These are phyloP conservation scores for Ochotona curzoniae DNA, from an alignment of 2,113 vertebrate species.

Conservation along the genomic window DNA sequence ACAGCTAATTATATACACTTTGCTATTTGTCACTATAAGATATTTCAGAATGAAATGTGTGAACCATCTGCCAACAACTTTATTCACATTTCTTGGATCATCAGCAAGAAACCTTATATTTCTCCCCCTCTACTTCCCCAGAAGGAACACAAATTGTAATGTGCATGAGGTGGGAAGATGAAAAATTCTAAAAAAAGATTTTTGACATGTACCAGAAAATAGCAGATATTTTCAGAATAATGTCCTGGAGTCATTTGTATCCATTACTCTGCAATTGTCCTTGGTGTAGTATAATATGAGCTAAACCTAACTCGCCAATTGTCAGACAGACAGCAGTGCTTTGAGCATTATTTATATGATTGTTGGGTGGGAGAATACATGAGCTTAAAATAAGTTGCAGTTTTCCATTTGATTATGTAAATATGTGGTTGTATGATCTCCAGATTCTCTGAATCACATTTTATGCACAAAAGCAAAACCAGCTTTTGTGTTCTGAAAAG, in stretches of 20 bases:
- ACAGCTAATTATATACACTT: constrained; percentile 85
- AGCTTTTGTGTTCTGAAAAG: constrained; percentile 71
- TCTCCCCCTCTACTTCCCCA: background rate
- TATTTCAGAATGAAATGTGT: constrained; percentile 86
- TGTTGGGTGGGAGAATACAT: constrained; percentile 17
- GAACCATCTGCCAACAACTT: constrained; percentile 85
- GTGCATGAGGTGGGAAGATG: constrained; percentile 55
- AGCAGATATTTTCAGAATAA: constrained; percentile 68
- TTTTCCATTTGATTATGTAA: constrained; percentile 76
- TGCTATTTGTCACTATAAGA: constrained; percentile 86
- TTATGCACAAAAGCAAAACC: constrained; percentile 65
- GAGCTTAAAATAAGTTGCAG: constrained; percentile 68
- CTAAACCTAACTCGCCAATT: constrained; percentile 43
- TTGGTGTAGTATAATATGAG: constrained; percentile 55
- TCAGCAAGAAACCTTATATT: constrained; percentile 69
- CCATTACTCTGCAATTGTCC: constrained; percentile 60
- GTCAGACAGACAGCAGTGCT: constrained; percentile 47
- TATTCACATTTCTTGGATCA: constrained; percentile 84
- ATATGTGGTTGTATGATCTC: constrained; percentile 67
- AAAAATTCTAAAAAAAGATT: constrained; percentile 77
- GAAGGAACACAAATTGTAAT: constrained; percentile 66
- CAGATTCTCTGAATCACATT: constrained; percentile 51
- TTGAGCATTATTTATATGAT: constrained; percentile 59
- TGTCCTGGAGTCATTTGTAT: constrained; percentile 71
- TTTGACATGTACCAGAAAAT: constrained; percentile 62